phyloP scores from a whole-genome alignment of 2,888 invertebrate genomes.

The Teleiodes luculella region DNA sequence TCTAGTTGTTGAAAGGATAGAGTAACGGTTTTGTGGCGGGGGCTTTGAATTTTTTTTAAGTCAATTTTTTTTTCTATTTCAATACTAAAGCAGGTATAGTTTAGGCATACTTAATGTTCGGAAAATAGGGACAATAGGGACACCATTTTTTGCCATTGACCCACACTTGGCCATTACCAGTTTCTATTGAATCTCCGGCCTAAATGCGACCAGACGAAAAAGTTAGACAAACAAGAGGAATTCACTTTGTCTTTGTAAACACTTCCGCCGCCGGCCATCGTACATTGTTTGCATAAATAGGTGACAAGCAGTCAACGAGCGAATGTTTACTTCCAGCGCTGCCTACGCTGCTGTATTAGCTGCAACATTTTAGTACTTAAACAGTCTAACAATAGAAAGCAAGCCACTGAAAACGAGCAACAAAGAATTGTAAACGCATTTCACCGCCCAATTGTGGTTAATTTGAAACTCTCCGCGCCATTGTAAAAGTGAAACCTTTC shows the following conservation, averaged over 20 bases:
- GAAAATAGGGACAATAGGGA: neutral
- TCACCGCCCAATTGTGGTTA: constrained; percentile 48
- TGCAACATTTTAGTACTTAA: neutral
- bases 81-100: neutral
- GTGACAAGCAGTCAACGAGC: constrained; percentile 22
- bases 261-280: constrained; percentile 28
- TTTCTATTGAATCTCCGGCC: constrained; percentile 11
- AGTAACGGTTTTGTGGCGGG: too few relatives aligned
- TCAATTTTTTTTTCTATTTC: too few relatives aligned
- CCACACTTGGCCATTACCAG: neutral
- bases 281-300: constrained; percentile 56
- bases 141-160: constrained; percentile 3
- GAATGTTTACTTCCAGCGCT: neutral
- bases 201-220: constrained; percentile 17
- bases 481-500: constrained; percentile 58
- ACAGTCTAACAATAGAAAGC: neutral
- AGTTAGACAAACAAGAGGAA: constrained; percentile 39
- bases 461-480: constrained; percentile 46
- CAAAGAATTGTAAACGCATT: constrained; percentile 39
- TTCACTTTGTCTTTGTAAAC: constrained; percentile 33
- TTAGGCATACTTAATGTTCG: neutral
- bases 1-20: too few relatives aligned
- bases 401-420: neutral
- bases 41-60: too few relatives aligned
- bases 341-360: neutral